Base-by-base conservation (phyloP, 2,113 vertebrate genomes). In the Halcyon senegalensis region DNA sequence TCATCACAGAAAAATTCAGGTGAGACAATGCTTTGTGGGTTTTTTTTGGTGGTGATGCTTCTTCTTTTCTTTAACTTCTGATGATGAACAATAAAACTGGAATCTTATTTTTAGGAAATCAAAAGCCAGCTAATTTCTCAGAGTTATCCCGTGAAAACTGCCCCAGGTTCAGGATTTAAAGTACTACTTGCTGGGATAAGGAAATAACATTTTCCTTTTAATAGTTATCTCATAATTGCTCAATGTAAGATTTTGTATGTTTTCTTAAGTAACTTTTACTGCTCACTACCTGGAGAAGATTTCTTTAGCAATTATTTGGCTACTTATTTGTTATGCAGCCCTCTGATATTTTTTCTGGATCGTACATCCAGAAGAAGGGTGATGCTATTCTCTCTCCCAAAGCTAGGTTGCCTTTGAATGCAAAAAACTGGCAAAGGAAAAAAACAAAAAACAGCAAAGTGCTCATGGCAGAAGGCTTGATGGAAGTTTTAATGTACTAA, bases 401-500 rank as follows among this genome's bases (percentile, higher is more conserved):
- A 97, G 95, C 96, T 10, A 94, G 95, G 96, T 95, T 92, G 87
- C 21, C 95, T 87, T 80, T 75, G 58, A 58, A 58, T 95, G 92
- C 89, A 94, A 92, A 89, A 69, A 93, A 55, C 66, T 97, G 93
- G 96, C 84, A 80, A 91, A 58, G 86, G 63, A 69, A 94, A 97
- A 92, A 85, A 43, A 67, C n/a, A 86, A 84, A 95, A 87, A 88
- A 60, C 86, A 95, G 84, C 80, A 84, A 97, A 94, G 86, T 95
- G 90, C 88, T 91, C 87, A 43, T 81, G 90, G 96, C 92, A 93
- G 93, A 97, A 94, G 93, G 75, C 88, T 95, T 97, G 97, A 97
- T 96, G 95, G 96, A 98, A 93, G 92, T 97, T 97, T 93, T 95
- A 89, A 93, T 95, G 81, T 72, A 96, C 97, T 97, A 96, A 97